Evolutionary conservation across 2,797 vertebrate species (phyloP), one percentile per base, ranked within the genome.

Genomic region (Halcyon badia): DNA sequence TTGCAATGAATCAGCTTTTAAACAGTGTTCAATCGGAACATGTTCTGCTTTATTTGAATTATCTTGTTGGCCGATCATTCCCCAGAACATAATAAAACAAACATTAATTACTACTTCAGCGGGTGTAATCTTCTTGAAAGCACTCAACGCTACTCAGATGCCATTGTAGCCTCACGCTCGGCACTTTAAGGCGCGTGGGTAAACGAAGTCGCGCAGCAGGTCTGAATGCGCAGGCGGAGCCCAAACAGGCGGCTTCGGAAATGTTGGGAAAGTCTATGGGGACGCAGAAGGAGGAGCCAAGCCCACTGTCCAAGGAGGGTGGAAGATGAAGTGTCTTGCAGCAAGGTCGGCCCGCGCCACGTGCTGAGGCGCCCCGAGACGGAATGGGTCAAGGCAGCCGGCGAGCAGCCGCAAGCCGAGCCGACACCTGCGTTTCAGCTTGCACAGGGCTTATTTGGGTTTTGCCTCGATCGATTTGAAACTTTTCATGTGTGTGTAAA

Each of bases 21-120:
- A 93, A n/a, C 91, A n/a, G 87, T 35, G 83, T 37, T 94, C 93
- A 83, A 75, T 89, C 31, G 6, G 95, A 97, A 86, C 86, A 49
- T 49, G 68, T 11, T 87, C 80, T 78, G 85, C 96, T 95, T 94
- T 94, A 86, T 96, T 96, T 96, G 97, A 96, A 84, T 96, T 94
- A 97, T 96, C 96, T 94, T 95, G 96, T 97, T 41, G 92, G 96
- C 95, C 37, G 14, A 97, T 95, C 96, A 75, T 92, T 96, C 97
- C 97, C 97, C 62, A 88, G 97, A 96, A 97, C 96, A 65, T 94
- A 93, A 95, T 97, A 97, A 97, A 98, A 94, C 95, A 98, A 98
- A 97, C 96, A 97, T 97, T 97, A 98, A 98, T 98, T 96, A 97
- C 94, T 88, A 37, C 75, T 97, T 94, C 94, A 73, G 87, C 25